A percentile compares a stretch with the other conserved stretches of the same genome.
These are phyloP conservation scores for Choristoneura fumiferana DNA, from an alignment of 1,140 invertebrate species.

Conservation along the genomic window DNA sequence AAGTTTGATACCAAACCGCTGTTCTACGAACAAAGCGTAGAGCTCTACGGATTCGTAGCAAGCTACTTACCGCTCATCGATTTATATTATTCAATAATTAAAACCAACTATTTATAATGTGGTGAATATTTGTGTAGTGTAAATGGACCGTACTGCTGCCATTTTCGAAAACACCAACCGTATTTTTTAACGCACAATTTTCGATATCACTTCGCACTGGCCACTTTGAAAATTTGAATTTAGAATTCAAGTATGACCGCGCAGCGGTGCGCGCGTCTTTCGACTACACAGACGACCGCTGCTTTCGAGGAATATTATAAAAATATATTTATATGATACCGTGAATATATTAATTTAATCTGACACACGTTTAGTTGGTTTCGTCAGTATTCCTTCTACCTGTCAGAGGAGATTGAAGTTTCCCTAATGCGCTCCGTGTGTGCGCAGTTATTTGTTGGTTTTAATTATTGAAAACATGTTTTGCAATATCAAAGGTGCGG, in stretches of 20 bases:
- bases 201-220: constrained; percentile 50
- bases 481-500: not conserved
- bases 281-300: constrained; percentile 36
- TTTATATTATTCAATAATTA: not conserved
- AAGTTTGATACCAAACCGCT: not conserved
- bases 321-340: constrained; percentile 3
- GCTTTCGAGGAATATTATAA: constrained; percentile 27
- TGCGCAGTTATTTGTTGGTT: not conserved
- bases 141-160: constrained; percentile 54
- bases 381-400: not conserved
- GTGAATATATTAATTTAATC: constrained; percentile 8
- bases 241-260: constrained; percentile 48
- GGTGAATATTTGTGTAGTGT: constrained; percentile 39
- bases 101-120: not conserved
- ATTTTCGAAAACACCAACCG: constrained; percentile 61
- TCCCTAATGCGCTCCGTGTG: constrained; percentile 5
- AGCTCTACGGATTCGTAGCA: constrained; percentile 5
- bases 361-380: not conserved
- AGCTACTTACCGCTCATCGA: constrained; percentile 1
- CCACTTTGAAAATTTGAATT: constrained; percentile 36
- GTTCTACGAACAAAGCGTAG: constrained; percentile 11
- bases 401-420: constrained; percentile 2
- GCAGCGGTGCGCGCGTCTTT: constrained; percentile 43
- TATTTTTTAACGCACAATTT: constrained; percentile 44
- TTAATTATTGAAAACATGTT: constrained; percentile 4